Base-by-base conservation (phyloP, 2,797 vertebrate genomes). In the Bradypus variegatus region DNA sequence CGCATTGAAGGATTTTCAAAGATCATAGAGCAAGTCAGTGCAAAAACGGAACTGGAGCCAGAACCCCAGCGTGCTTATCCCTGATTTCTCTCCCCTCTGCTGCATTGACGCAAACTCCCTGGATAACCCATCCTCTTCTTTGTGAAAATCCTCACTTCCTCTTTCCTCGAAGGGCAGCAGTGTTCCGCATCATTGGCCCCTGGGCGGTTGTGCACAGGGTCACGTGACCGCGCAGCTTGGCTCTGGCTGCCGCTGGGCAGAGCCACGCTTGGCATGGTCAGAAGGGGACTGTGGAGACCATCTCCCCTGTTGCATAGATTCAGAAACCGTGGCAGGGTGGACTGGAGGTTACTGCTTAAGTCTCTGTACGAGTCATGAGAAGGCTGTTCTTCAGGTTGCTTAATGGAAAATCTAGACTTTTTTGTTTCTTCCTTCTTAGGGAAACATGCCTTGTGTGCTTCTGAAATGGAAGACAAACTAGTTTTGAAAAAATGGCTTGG, bases 401-500 rank as follows among this genome's bases (percentile, higher is more conserved):
- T 41, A 16, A 64, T 29, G 14, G 70, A 67, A 55, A 82, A 53
- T 70, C 36, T 15, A 19, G 8, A 3, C 23, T 31, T 67, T 60
- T 76, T 41, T 50, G 50, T 23, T 18, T 16, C 6, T 6, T 11
- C 29, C 19, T 29, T 78, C 29, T 88, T 67, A 21, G 58, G 53
- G 58, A 58, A 58, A 21, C 58, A 62, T 88, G 88, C 64, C 48
- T 23, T 76, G 27, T 31, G 73, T 84, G 31, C 89, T 95, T 95
- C 70, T 83, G 88, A 94, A 88, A 70, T 58, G 69, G 50, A 85
- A 92, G 92, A 55, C 86, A 88, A 95, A 72, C 9, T 62, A n/a
- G 1, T 64, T 89, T 86, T 88, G 60, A 69, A 82, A 88, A 87
- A 53, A 50, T 82, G 50, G 33, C 64, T 91, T 80, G 72, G 65